A percentile compares a stretch with the other conserved stretches of the same genome.
These are phyloP conservation scores for Climacteris rufus DNA, from an alignment of 2,113 vertebrate species.

Conservation along the genomic window DNA sequence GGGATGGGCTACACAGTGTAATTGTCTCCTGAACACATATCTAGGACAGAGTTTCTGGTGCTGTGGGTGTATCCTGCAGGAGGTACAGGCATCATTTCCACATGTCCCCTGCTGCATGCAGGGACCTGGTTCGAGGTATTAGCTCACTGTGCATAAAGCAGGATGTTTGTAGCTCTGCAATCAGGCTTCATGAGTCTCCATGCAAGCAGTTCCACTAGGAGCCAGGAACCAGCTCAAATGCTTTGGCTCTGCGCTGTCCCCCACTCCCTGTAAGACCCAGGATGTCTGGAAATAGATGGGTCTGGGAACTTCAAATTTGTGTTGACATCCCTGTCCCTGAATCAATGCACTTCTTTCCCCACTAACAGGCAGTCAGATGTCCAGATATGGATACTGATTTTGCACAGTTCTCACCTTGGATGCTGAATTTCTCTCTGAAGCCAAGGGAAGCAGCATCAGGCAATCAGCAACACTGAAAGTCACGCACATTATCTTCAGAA, in stretches of 20 bases:
- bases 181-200: neutral
- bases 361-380: neutral
- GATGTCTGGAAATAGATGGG: neutral
- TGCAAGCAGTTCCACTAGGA: neutral
- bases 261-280: neutral
- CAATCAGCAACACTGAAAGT: neutral
- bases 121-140: neutral
- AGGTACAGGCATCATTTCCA: neutral
- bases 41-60: neutral
- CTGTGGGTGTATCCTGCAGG: neutral
- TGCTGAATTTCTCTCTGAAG: neutral
- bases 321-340: fast-evolving
- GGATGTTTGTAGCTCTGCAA: neutral
- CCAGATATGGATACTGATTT: neutral
- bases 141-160: neutral
- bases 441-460: neutral
- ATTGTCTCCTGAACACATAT: neutral
- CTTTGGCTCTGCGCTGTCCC: neutral
- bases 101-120: fast-evolving
- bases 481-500: neutral
- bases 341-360: neutral
- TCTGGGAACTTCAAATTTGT: neutral
- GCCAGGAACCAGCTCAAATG: neutral
- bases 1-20: neutral
- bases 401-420: neutral